Evolutionary conservation across 1,140 invertebrate species (phyloP).

Genomic region (Trachymyrmex cornetzi): DNA sequence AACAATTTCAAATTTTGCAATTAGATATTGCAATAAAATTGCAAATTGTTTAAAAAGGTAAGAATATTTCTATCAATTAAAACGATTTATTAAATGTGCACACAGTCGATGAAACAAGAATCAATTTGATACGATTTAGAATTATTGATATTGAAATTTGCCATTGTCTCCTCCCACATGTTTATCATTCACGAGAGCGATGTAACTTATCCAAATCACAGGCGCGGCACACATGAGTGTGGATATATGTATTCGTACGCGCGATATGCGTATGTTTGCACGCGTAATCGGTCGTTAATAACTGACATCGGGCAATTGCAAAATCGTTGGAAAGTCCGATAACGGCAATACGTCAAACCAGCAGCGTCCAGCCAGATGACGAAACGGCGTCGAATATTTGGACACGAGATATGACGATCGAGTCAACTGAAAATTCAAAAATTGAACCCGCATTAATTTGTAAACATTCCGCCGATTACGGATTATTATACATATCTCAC

Average conservation of each 20-base stretch:
- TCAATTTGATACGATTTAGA: constrained; percentile 50
- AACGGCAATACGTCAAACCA: constrained; percentile 56
- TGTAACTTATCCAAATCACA: constrained; percentile 56
- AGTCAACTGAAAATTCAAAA: constrained; percentile 22
- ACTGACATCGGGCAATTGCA: constrained; percentile 58
- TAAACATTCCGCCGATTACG: background rate
- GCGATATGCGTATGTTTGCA: constrained; percentile 52
- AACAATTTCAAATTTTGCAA: background rate
- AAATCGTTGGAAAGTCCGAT: constrained; percentile 56
- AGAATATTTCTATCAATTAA: constrained; percentile 57
- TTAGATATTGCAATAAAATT: constrained; percentile 13
- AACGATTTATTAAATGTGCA: constrained; percentile 45
- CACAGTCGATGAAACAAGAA: constrained; percentile 35
- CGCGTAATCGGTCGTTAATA: constrained; percentile 63
- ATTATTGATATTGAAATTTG: constrained; percentile 56
- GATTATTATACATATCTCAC: background rate
- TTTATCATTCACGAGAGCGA: constrained; percentile 56
- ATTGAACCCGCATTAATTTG: constrained; percentile 7
- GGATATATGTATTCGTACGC: background rate
- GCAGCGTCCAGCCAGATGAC: constrained; percentile 43
- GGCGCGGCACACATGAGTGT: constrained; percentile 9
- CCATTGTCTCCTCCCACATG: constrained; percentile 47
- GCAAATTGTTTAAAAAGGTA: constrained; percentile 23
- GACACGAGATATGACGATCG: background rate
- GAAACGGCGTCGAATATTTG: constrained; percentile 49